Evolutionary conservation across 1,140 invertebrate species (phyloP).

Genomic region (Tetramorium alpestre): DNA sequence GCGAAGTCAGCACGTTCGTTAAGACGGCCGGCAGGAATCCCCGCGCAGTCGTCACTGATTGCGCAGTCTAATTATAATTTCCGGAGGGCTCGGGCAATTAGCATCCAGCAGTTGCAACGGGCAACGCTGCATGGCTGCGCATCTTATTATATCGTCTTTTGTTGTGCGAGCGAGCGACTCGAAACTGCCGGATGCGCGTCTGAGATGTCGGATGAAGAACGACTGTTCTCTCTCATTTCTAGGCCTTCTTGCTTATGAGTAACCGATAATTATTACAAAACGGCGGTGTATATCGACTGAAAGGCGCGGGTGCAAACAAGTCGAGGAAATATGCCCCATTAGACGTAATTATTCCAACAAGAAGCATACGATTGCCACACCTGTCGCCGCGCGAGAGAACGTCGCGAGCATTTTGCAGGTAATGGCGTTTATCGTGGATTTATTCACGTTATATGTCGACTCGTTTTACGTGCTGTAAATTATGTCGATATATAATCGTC

Average conservation of each 20-base stretch:
- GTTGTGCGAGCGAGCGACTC: constrained; percentile 29
- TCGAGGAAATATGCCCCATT: constrained; percentile 34
- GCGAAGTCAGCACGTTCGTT: constrained; percentile 59
- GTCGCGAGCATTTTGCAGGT: neutral
- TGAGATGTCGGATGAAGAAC: neutral
- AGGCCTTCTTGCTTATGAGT: neutral
- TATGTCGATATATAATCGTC: neutral
- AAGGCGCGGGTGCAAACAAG: neutral
- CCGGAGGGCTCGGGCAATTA: constrained; percentile 66
- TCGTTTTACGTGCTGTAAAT: constrained; percentile 1
- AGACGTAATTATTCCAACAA: constrained; percentile 29
- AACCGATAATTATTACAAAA: constrained; percentile 36
- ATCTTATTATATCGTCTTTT: constrained; percentile 73
- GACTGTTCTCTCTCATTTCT: neutral
- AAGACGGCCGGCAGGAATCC: constrained; percentile 63
- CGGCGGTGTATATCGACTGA: neutral
- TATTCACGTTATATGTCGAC: neutral
- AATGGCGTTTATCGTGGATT: neutral
- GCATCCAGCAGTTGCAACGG: constrained; percentile 70
- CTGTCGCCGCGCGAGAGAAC: constrained; percentile 4
- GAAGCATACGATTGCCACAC: neutral
- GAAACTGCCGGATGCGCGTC: constrained; percentile 48
- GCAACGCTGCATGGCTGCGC: constrained; percentile 62
- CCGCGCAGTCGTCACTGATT: constrained; percentile 66
- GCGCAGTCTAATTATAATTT: constrained; percentile 73